Evolutionary conservation across 1,140 invertebrate genomes (phyloP).

Genomic region (Calycopis cecrops): DNA sequence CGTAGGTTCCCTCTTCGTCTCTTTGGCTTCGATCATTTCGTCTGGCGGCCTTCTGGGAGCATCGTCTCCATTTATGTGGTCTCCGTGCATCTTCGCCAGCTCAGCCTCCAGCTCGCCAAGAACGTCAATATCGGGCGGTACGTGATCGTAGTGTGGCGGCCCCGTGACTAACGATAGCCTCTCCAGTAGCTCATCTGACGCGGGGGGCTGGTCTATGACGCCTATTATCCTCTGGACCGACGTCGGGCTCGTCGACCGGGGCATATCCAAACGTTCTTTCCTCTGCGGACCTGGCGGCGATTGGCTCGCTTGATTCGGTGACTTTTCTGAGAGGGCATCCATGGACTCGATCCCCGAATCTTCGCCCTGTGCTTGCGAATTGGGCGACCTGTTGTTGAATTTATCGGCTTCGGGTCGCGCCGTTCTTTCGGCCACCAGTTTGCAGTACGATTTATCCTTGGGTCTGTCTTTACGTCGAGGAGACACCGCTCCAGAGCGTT

Average conservation of each 20-base stretch:
- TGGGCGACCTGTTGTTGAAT: constrained; percentile 69
- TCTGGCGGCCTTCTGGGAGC: constrained; percentile 35
- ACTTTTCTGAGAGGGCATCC: constrained; percentile 94
- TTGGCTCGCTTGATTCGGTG: constrained; percentile 87
- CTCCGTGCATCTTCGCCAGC: constrained; percentile 80
- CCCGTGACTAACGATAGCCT: constrained; percentile 39
- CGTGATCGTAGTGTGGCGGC: constrained; percentile 47
- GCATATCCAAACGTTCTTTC: constrained; percentile 65
- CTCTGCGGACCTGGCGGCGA: constrained; percentile 72
- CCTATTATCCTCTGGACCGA: constrained; percentile 63
- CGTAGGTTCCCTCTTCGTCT: constrained; percentile 39
- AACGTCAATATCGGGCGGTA: constrained; percentile 70
- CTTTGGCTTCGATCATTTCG: constrained; percentile 34
- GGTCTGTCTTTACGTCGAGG: constrained; percentile 66
- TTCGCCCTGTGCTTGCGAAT: constrained; percentile 81
- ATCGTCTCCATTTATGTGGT: constrained; percentile 66
- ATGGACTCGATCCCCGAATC: constrained; percentile 95
- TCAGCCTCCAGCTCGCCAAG: constrained; percentile 80
- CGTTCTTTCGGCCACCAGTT: constrained; percentile 65
- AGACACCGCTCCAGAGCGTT: constrained; percentile 41
- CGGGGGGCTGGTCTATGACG: constrained; percentile 45
- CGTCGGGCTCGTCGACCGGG: constrained; percentile 50
- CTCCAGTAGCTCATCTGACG: constrained; percentile 52
- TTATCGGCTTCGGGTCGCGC: constrained; percentile 53
- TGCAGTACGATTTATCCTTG: constrained; percentile 75